Evolutionary conservation across 2,888 invertebrate species (phyloP).

Genomic region (Dryobotodes eremita): DNA sequence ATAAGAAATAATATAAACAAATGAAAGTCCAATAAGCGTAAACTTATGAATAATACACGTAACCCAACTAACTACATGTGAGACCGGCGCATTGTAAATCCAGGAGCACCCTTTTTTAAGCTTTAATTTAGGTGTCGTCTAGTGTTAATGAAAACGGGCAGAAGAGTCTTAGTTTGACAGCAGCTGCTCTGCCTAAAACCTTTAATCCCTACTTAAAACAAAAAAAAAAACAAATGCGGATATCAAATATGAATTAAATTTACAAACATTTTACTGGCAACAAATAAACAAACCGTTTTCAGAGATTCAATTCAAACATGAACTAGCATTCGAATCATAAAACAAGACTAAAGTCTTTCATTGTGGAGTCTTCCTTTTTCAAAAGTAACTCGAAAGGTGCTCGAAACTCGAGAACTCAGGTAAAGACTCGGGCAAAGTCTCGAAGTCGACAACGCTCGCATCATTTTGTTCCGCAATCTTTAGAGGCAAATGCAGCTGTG

Average conservation of each 20-base stretch:
- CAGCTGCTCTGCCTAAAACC: not conserved
- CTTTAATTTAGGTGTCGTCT: too few relatives aligned
- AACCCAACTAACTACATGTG: too few relatives aligned
- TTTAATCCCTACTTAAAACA: constrained; percentile 1
- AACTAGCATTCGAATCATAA: constrained; percentile 33
- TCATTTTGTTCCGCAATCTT: constrained; percentile 67
- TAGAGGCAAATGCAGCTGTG: constrained; percentile 65
- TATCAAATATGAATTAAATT: not conserved
- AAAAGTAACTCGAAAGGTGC: constrained; percentile 57
- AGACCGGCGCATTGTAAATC: not conserved
- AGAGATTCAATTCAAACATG: constrained; percentile 21
- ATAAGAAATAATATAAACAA: not conserved
- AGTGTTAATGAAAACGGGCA: not conserved
- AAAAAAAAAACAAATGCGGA: not conserved
- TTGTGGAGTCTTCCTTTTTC: constrained; percentile 47
- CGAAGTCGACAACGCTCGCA: constrained; percentile 58
- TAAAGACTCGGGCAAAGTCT: constrained; percentile 49
- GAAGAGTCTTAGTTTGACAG: not conserved
- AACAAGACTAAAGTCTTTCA: constrained; percentile 42
- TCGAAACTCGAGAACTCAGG: constrained; percentile 51
- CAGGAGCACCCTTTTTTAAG: not conserved
- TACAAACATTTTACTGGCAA: not conserved
- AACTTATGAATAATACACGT: not conserved
- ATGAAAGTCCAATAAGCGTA: not conserved
- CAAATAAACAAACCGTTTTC: constrained; percentile 11